Base-by-base conservation (phyloP, 2,113 vertebrate genomes). In the Prochilodus magdalenae region DNA sequence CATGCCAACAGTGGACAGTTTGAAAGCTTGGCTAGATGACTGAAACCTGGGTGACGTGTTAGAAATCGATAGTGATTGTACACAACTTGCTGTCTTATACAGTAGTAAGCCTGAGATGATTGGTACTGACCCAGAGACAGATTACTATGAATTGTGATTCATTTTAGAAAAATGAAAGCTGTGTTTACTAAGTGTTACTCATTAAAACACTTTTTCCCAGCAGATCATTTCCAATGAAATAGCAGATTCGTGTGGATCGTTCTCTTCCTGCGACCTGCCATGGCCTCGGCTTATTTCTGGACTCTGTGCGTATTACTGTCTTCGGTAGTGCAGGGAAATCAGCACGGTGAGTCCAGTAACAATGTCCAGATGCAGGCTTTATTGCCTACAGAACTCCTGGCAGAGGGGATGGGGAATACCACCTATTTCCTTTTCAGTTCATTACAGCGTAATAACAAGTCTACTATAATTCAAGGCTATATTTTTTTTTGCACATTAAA, bases 271-370 rank as follows among this genome's bases (percentile, higher is more conserved):
- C 14, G 12, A 13, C 40, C 33, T 0, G 18, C 30, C 16, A 83
- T 83, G 84, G 40, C 33, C 13, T 22, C 3, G 26, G 49, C 15
- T 15, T 27, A 27, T 29, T 44, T 76, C 12, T 80, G 77, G 77
- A 14, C 44, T 73, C 47, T 83, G n/a, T 40, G 59, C 72, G 57
- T 24, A 20, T 40, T 83, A 44, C 16, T 86, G 47, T 27, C 12
- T 8, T 27, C 63, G 29, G 27, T 76, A 16, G 27, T 18, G 8
- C 73, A 5, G 71, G 69, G 62, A 69, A 29, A 79, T 24, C 75
- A 70, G 33, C 4, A 73, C 30, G 84, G 84, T 86, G 40, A 83
- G 84, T 83, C 36, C 26, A 44, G 12, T 24, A 75, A 75, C n/a
- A 62, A 2, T 33, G 20, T 53, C 15, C 1, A 55, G 51, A 55